These are phyloP conservation scores for Harpagifer antarcticus DNA, from an alignment of 2,797 vertebrate genomes.

Conservation along the genomic window DNA sequence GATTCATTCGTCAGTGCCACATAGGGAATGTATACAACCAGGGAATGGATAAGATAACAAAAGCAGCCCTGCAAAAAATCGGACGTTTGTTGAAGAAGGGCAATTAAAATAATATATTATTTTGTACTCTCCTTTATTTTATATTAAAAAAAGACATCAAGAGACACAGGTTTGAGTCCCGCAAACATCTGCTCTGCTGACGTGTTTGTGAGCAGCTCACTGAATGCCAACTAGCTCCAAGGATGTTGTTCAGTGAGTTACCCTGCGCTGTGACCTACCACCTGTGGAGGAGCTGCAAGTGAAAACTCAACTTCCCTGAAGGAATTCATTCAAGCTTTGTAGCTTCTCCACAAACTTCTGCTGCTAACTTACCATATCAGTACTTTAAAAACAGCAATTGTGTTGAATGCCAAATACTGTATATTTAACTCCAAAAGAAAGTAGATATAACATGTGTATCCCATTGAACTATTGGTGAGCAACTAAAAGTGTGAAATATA, in stretches of 20 bases:
- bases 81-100: not conserved
- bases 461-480: not conserved
- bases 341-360: conserved; percentile 11
- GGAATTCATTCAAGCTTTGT: conserved; percentile 15
- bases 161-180: not conserved
- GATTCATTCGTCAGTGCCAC: conserved; percentile 59
- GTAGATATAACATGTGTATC: not conserved
- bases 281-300: conserved; percentile 13
- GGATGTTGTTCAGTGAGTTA: conserved; percentile 27
- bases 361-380: not conserved
- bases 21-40: conserved; percentile 30
- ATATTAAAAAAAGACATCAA: not conserved
- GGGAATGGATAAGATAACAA: conserved; percentile 3
- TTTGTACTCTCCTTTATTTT: not conserved
- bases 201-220: conserved; percentile 5
- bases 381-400: conserved; percentile 1
- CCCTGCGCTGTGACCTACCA: conserved; percentile 15
- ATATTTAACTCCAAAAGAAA: not conserved
- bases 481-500: not conserved
- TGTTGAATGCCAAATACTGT: not conserved
- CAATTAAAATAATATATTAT: not conserved
- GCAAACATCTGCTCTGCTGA: conserved; percentile 21
- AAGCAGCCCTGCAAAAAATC: conserved; percentile 7
- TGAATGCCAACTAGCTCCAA: conserved; percentile 15
- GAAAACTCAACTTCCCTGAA: conserved; percentile 24